Conservation (phyloP, 2,113 vertebrate genomes). For the Rana temporaria region DNA sequence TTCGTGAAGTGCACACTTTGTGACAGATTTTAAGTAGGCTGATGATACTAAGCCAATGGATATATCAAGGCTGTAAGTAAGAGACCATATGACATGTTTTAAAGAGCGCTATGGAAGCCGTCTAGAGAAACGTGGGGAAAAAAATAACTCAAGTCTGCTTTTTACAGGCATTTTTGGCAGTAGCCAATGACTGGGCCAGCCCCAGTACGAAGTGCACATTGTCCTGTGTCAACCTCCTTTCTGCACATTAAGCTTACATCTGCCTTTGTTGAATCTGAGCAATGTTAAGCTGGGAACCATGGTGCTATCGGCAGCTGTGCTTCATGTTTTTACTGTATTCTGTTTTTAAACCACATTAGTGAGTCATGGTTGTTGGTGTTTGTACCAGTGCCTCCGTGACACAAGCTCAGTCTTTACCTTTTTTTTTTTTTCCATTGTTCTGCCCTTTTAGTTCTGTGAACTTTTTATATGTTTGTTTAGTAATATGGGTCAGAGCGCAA, state of each 20-base stretch:
- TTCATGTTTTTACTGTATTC: constrained; percentile 52
- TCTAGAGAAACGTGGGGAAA: not conserved
- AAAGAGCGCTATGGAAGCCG: not conserved
- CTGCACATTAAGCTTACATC: constrained; percentile 1
- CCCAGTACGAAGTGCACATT: not conserved
- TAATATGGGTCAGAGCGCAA: not conserved
- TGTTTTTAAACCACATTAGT: constrained; percentile 1
- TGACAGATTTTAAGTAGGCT: not conserved
- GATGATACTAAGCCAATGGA: not conserved
- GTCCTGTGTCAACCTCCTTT: not conserved
- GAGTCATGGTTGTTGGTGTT: constrained; percentile 49
- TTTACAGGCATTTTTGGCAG: not conserved
- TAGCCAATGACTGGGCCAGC: not conserved
- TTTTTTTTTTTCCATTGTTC: constrained; percentile 18
- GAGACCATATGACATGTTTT: not conserved
- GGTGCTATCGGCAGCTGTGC: constrained; percentile 55
- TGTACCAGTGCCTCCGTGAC: constrained; percentile 50
- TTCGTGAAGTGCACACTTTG: too few relatives aligned
- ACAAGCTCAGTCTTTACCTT: constrained; percentile 23
- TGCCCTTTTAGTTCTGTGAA: constrained; percentile 35
- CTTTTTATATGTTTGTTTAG: constrained; percentile 33
- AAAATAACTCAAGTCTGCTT: not conserved
- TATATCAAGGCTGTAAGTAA: too few relatives aligned
- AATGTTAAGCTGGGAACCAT: constrained; percentile 31
- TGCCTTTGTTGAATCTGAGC: constrained; percentile 42